Base-by-base conservation (phyloP, 2,888 invertebrate species). In the Schizaphis graminum region DNA sequence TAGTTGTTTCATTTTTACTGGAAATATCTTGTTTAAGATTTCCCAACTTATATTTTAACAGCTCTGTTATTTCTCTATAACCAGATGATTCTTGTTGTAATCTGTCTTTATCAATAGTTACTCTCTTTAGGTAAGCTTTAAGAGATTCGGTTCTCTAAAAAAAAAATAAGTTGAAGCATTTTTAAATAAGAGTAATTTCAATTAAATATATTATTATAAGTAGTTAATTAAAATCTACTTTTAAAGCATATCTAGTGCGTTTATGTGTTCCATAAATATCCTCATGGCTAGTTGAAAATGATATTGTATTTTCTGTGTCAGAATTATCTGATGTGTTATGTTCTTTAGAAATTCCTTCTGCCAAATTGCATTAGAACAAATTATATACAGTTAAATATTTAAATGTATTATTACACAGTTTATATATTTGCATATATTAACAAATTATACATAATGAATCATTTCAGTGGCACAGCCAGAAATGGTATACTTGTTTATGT, bases 31-130 rank as follows among this genome's bases (percentile, higher is more conserved):
- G 95, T 35, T 95, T 94, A 13, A 95, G 95, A 89, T 95, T 95
- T 87, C 95, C 95, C 89, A 95, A 94, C 92, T 95, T 95, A 94
- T 95, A 95, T 93, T 95, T 95, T 7, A 95, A 95, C 28, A 95
- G 94, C 77, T 95, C 95, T 28, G 95, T 95, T 89, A 95, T 95
- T 93, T 95, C 95, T 49, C 94, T 95, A 13, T 95, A 94, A 57
- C 95, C 94, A n/a, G 95, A 95, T 7, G 95, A 95, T 84, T 95
- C 95, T 95, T 95, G 95, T 94, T 95, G 95, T 67, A 95, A 94
- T 53, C 94, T 94, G 26, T 95, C 95, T 93, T 95, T 95, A 84
- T 95, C 95, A n/a, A 95, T 94, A n/a, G 95, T 95, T 85, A 95
- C 95, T 35, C 95, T 95, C 47, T 95, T 95, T 44, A 95, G 95